Evolutionary conservation across 1,140 invertebrate genomes (phyloP).

Genomic region (Parasteatoda tepidariorum): DNA sequence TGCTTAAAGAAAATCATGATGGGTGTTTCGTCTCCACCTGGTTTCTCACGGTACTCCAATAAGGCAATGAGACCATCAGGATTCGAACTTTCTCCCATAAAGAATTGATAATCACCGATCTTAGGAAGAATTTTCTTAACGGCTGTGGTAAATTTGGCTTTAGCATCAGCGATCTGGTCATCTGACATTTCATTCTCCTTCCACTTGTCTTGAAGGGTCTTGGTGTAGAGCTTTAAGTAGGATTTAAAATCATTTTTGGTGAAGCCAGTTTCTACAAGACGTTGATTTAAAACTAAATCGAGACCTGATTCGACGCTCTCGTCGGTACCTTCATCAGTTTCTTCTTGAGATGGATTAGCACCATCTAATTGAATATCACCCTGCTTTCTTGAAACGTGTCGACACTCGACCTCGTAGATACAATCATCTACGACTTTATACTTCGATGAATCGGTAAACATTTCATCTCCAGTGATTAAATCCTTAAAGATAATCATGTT

Average conservation of each 20-base stretch:
- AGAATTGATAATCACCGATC: slow-evolving; percentile 90
- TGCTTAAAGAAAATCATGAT: slow-evolving; percentile 96
- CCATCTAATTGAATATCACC: slow-evolving; percentile 87
- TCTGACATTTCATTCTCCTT: slow-evolving; percentile 77
- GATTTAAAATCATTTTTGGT: slow-evolving; percentile 79
- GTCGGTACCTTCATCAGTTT: slow-evolving; percentile 88
- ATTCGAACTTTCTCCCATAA: slow-evolving; percentile 92
- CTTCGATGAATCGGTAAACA: slow-evolving; percentile 98
- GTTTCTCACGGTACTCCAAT: slow-evolving; percentile 91
- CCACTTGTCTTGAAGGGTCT: slow-evolving; percentile 86
- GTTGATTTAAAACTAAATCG: slow-evolving; percentile 93
- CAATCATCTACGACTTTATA: slow-evolving; percentile 93
- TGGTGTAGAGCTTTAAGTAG: slow-evolving; percentile 97
- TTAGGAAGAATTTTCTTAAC: slow-evolving; percentile 92
- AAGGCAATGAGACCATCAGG: slow-evolving; percentile 93
- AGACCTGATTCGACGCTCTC: slow-evolving; percentile 81
- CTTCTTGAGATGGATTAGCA: slow-evolving; percentile 91
- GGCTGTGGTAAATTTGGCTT: slow-evolving; percentile 93
- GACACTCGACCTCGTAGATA: slow-evolving; percentile 94
- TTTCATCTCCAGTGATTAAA: slow-evolving; percentile 94
- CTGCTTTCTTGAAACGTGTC: slow-evolving; percentile 78
- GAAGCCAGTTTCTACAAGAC: slow-evolving; percentile 83
- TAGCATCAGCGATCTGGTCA: slow-evolving; percentile 70
- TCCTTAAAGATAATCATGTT: slow-evolving; percentile 97
- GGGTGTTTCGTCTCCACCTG: slow-evolving; percentile 82